Conservation (phyloP, 2,888 invertebrate species). For the Arrhopalites spinosus region DNA sequence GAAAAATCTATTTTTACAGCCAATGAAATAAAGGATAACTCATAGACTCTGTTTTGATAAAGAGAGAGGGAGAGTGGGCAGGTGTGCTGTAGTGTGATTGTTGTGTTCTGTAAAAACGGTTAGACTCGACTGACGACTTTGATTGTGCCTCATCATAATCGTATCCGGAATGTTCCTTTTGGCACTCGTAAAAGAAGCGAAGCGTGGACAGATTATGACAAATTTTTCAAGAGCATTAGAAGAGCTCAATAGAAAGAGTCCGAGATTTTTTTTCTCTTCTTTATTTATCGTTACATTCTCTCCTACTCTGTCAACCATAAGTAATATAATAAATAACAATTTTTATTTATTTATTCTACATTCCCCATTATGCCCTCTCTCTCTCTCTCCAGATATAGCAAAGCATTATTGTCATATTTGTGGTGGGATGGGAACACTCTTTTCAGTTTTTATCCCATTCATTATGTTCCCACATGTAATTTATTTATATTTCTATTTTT, state of each 20-base stretch:
- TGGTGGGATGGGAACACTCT: background rate
- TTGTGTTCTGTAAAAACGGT: background rate
- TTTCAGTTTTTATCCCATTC: background rate
- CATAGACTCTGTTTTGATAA: too few relatives aligned
- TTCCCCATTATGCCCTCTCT: constrained; percentile 19
- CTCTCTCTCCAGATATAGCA: background rate
- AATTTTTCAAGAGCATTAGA: constrained; percentile 34
- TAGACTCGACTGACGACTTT: constrained; percentile 4
- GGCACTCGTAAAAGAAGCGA: constrained; percentile 36
- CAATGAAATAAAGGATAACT: too few relatives aligned
- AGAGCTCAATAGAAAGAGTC: constrained; percentile 4
- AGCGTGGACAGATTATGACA: constrained; percentile 37
- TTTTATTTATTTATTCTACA: constrained; percentile 32
- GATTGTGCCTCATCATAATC: constrained; percentile 24
- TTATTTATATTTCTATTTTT: too few relatives aligned
- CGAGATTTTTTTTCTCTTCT: constrained; percentile 4
- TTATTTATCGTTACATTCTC: constrained; percentile 31
- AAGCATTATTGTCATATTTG: background rate
- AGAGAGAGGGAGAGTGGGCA: constrained; percentile 16
- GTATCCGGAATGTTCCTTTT: constrained; percentile 35
- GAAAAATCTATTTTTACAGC: too few relatives aligned
- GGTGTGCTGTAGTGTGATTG: too few relatives aligned
- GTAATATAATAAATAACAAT: constrained; percentile 38
- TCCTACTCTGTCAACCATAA: constrained; percentile 36
- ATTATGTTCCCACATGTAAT: too few relatives aligned